Conservation (phyloP, 2,113 vertebrate genomes). For the Cololabis saira region DNA sequence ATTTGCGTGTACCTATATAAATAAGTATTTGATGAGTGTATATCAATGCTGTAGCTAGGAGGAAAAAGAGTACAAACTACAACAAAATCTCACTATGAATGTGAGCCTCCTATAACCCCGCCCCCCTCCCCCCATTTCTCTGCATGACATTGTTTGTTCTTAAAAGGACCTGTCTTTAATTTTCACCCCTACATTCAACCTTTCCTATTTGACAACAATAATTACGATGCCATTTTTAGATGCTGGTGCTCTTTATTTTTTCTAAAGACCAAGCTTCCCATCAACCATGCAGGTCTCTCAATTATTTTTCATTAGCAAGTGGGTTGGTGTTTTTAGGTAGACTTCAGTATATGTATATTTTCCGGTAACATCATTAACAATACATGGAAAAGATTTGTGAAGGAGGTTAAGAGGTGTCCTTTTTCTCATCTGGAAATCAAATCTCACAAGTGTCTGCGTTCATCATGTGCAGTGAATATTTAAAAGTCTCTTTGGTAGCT, state of each 20-base stretch:
- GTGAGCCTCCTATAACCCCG: too few species aligned
- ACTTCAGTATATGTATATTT: slow-evolving; percentile 20
- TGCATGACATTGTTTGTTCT: too few species aligned
- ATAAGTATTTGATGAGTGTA: too few species aligned
- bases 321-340: slow-evolving; percentile 18
- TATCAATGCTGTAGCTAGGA: too few species aligned
- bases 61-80: too few species aligned
- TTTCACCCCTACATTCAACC: background rate
- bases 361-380: background rate
- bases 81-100: too few species aligned
- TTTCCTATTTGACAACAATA: slow-evolving; percentile 23
- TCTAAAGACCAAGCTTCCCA: slow-evolving; percentile 18
- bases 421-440: slow-evolving; percentile 1
- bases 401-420: slow-evolving; percentile 5
- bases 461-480: slow-evolving; percentile 1
- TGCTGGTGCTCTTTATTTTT: slow-evolving; percentile 17
- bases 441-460: slow-evolving; percentile 34
- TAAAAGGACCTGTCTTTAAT: too few species aligned
- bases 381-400: background rate
- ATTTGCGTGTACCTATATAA: too few species aligned
- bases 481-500: background rate
- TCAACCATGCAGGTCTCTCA: slow-evolving; percentile 24
- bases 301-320: slow-evolving; percentile 41
- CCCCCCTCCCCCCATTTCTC: too few species aligned
- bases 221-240: slow-evolving; percentile 36